Evolutionary conservation across 2,797 vertebrate genomes (phyloP).

Genomic region (Arnoldichthys spilopterus): DNA sequence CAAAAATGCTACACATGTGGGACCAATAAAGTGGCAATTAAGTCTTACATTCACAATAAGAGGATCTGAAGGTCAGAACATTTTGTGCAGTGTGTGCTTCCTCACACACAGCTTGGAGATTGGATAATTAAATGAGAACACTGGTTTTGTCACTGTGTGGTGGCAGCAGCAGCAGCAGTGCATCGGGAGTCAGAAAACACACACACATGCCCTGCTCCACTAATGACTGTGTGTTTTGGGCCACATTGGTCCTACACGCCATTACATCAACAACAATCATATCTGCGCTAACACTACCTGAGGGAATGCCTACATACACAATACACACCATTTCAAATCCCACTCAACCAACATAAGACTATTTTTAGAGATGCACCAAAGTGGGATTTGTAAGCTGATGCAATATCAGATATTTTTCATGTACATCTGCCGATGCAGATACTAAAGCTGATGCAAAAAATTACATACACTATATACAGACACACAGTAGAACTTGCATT

Average conservation of each 20-base stretch:
- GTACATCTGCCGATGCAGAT: no score
- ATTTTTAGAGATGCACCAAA: no score
- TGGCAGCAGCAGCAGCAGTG: conserved; percentile 14
- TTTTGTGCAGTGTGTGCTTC: conserved; percentile 42
- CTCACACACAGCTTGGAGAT: conserved; percentile 71
- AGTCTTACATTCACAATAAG: neutral
- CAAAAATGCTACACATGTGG: neutral
- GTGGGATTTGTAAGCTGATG: no score
- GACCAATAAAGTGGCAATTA: conserved; percentile 9
- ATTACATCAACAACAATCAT: conserved; percentile 5
- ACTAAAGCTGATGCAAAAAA: no score
- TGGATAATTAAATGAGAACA: conserved; percentile 76
- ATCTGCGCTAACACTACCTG: neutral
- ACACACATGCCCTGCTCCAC: conserved; percentile 49
- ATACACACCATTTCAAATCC: neutral
- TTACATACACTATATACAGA: no score
- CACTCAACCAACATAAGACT: neutral
- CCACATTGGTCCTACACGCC: conserved; percentile 47
- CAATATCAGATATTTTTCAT: no score
- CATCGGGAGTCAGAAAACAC: conserved; percentile 53
- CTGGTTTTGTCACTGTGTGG: conserved; percentile 61
- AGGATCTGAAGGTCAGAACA: conserved; percentile 21
- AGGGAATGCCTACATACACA: neutral
- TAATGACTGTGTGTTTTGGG: conserved; percentile 46
- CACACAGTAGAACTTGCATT: no score